Percentiles rank a stretch among this genome's conserved stretches.
Conservation (phyloP, 2,113 vertebrate genomes). For the Alouatta palliata region DNA sequence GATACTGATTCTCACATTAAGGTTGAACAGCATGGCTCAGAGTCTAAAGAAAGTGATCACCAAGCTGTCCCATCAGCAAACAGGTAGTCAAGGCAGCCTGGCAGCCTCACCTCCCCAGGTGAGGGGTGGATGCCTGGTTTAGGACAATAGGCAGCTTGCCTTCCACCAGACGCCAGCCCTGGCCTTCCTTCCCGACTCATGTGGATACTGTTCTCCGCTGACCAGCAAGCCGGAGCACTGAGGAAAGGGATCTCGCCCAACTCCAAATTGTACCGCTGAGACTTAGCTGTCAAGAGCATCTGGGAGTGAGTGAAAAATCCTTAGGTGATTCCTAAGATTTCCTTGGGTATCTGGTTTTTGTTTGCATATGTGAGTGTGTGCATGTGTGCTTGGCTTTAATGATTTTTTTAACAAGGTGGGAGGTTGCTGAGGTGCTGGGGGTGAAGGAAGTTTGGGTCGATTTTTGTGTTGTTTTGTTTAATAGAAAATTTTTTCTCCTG, state of each 20-base stretch:
- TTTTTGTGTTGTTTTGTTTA: constrained; percentile 75
- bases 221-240: neutral
- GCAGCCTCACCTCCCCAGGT: neutral
- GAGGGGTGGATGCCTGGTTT: neutral
- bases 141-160: constrained; percentile 49
- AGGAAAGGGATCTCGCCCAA: neutral
- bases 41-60: neutral
- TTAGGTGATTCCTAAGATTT: constrained; percentile 4
- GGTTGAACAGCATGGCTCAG: neutral
- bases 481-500: constrained; percentile 12
- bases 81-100: neutral
- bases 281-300: neutral
- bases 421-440: neutral
- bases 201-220: neutral
- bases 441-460: neutral
- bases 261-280: neutral
- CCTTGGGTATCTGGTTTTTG: constrained; percentile 49
- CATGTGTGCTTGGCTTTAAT: constrained; percentile 58
- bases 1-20: neutral
- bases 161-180: neutral
- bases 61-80: neutral
- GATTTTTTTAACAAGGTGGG: constrained; percentile 1
- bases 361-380: constrained; percentile 60
- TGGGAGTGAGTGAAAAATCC: neutral
- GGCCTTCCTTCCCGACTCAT: neutral